Conservation (phyloP, 1,140 invertebrate species). For the Caerostris extrusa region DNA sequence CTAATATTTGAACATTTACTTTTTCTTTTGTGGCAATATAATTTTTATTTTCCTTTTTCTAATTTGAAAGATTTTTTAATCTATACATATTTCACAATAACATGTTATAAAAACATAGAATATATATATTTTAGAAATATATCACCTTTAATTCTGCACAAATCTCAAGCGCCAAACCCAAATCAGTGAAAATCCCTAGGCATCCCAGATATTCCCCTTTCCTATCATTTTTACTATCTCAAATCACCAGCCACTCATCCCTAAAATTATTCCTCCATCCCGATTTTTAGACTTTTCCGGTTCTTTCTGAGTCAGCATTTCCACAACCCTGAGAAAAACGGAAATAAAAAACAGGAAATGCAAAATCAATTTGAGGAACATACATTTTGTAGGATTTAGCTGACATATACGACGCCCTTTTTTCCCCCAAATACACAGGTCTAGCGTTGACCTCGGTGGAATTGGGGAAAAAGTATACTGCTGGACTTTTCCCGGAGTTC, state of each 20-base stretch:
- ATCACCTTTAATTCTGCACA: too few species aligned
- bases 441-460: background rate
- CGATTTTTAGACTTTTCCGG: background rate
- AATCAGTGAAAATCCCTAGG: background rate
- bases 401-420: background rate
- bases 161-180: background rate
- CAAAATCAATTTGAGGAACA: conserved; percentile 39
- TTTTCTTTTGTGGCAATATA: too few species aligned
- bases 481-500: background rate
- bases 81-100: too few species aligned
- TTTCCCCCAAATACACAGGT: background rate
- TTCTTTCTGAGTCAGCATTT: conserved; percentile 7
- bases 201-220: background rate
- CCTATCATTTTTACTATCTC: background rate
- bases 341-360: conserved; percentile 8
- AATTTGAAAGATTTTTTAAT: too few species aligned
- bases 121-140: too few species aligned
- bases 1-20: too few species aligned
- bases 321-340: conserved; percentile 19
- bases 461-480: background rate
- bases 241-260: background rate
- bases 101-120: too few species aligned
- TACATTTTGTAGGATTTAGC: conserved; percentile 23
- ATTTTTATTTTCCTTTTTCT: too few species aligned
- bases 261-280: background rate